Conservation (phyloP, 2,797 vertebrate genomes). For the Molossus molossus region DNA sequence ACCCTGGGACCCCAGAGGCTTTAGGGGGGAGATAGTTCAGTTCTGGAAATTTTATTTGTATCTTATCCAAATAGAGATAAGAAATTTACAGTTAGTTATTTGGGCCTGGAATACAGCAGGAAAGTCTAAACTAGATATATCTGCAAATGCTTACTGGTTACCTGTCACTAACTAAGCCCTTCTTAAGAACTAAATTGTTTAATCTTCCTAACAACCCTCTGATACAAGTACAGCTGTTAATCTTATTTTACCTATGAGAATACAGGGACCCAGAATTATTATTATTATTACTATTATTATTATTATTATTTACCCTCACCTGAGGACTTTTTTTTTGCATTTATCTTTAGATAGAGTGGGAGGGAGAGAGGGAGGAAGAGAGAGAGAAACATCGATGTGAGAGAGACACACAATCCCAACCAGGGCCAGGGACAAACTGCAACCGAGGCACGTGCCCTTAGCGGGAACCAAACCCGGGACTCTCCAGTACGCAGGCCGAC, state of each 20-base stretch:
- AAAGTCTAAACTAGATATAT: slow-evolving; percentile 9
- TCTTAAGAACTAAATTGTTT: slow-evolving; percentile 36
- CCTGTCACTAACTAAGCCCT: neutral
- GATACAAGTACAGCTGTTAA: neutral
- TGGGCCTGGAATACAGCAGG: neutral
- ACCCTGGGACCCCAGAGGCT: neutral
- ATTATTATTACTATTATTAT: too few relatives aligned
- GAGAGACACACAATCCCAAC: too few relatives aligned
- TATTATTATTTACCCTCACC: too few relatives aligned
- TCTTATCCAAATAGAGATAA: neutral
- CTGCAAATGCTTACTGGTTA: slow-evolving; percentile 42
- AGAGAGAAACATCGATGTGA: too few relatives aligned
- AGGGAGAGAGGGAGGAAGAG: too few relatives aligned
- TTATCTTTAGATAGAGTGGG: too few relatives aligned
- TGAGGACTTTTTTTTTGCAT: too few relatives aligned
- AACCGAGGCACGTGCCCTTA: too few relatives aligned
- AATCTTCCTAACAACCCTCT: neutral
- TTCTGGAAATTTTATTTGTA: neutral
- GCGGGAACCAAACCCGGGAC: too few relatives aligned
- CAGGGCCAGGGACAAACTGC: too few relatives aligned
- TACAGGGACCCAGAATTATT: neutral
- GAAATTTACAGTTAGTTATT: neutral
- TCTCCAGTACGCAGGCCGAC: too few relatives aligned
- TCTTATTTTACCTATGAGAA: slow-evolving; percentile 28
- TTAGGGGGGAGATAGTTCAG: neutral